Evolutionary conservation across 2,888 invertebrate species (phyloP).

Genomic region (Leptinotarsa rubiginosa): DNA sequence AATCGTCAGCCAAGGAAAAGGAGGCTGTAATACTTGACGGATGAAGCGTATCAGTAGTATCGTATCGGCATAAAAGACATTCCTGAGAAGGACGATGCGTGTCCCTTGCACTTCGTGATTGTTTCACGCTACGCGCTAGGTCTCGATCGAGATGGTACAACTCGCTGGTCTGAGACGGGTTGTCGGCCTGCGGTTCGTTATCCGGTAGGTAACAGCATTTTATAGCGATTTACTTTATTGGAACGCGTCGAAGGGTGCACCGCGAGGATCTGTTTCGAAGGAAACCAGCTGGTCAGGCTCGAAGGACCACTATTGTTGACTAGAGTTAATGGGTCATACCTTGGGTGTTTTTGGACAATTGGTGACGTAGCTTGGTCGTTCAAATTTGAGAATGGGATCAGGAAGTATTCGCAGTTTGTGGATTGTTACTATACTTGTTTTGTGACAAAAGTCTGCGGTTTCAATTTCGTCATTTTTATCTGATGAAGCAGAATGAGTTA

Average conservation of each 20-base stretch:
- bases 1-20: background rate
- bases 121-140: slow-evolving; percentile 14
- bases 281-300: background rate
- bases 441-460: too few relatives aligned
- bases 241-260: background rate
- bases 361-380: too few relatives aligned
- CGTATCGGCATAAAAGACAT: slow-evolving; percentile 16
- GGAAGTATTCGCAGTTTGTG: too few relatives aligned
- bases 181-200: slow-evolving; percentile 14
- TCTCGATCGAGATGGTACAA: slow-evolving; percentile 18
- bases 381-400: too few relatives aligned
- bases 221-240: slow-evolving; percentile 9
- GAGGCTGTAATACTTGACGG: background rate
- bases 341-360: too few relatives aligned
- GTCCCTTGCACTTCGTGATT: slow-evolving; percentile 18
- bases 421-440: too few relatives aligned
- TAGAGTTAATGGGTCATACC: too few relatives aligned
- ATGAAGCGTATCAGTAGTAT: slow-evolving; percentile 14
- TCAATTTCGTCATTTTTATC: too few relatives aligned
- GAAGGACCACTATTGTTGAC: background rate
- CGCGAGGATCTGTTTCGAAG: background rate
- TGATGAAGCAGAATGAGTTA: too few relatives aligned
- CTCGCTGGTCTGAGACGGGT: slow-evolving; percentile 13
- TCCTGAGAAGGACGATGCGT: slow-evolving; percentile 26
- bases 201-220: slow-evolving; percentile 6